phyloP scores from a whole-genome alignment of 2,888 invertebrate genomes.

The Acanthoscelides obtectus region DNA sequence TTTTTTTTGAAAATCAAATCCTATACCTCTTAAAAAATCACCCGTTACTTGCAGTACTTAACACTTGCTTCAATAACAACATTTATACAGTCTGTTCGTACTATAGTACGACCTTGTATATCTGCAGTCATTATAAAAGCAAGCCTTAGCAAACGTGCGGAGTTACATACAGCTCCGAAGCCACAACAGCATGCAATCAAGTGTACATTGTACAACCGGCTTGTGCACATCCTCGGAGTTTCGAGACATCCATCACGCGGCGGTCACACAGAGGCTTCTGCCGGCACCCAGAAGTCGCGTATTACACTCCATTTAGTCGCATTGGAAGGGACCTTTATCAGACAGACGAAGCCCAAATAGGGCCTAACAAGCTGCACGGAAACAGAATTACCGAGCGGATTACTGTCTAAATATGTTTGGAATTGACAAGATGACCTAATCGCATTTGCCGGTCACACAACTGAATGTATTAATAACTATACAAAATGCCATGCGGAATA shows the following conservation, averaged over 20 bases:
- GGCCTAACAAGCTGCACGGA: background rate
- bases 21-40: too few relatives aligned
- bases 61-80: too few relatives aligned
- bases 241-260: background rate
- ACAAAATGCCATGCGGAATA: too few relatives aligned
- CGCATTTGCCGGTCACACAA: background rate
- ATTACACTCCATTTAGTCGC: background rate
- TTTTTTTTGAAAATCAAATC: too few relatives aligned
- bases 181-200: background rate
- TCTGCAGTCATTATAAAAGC: too few relatives aligned
- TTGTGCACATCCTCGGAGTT: background rate
- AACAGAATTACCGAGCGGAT: background rate
- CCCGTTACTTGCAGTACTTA: too few relatives aligned
- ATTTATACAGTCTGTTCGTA: too few relatives aligned
- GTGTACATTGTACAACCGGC: background rate
- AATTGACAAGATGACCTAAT: background rate
- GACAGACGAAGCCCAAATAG: background rate
- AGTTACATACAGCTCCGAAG: background rate
- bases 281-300: background rate
- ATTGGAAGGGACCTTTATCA: background rate
- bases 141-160: too few relatives aligned
- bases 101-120: too few relatives aligned
- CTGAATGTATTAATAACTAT: background rate
- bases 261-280: background rate
- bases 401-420: background rate